These are phyloP conservation scores for Brevimyrus niger DNA, from an alignment of 2,113 vertebrate species.

Conservation along the genomic window DNA sequence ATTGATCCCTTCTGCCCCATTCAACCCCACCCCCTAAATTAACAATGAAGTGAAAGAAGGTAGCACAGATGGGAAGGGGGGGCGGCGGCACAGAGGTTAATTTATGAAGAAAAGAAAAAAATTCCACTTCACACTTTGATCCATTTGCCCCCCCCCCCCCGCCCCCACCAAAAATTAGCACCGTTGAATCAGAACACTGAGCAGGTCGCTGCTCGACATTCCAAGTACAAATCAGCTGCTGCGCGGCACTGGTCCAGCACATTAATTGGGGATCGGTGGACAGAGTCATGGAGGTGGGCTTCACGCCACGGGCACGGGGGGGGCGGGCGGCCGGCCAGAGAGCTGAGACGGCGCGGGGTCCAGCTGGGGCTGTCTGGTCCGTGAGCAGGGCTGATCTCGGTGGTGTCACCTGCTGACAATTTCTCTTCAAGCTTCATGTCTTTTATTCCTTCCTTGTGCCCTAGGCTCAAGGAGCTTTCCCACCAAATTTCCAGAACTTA, in stretches of 20 bases:
- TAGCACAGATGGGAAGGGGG: conserved; percentile 12
- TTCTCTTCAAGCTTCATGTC: not conserved
- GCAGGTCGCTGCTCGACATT: conserved; percentile 39
- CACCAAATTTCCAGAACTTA: not conserved
- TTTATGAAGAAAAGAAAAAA: conserved; percentile 31
- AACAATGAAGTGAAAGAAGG: conserved; percentile 21
- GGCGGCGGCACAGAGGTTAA: conserved; percentile 34
- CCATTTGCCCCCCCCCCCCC: conserved; percentile 35
- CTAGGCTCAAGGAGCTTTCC: not conserved
- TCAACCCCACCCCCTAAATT: conserved; percentile 28
- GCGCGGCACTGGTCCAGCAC: conserved; percentile 25
- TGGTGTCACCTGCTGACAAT: not conserved
- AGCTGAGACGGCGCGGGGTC: not conserved
- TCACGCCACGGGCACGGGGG: not conserved
- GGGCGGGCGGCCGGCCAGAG: not conserved
- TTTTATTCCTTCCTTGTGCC: not conserved
- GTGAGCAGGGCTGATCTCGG: not conserved
- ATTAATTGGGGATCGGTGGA: conserved; percentile 38
- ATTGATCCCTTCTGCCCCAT: conserved; percentile 35
- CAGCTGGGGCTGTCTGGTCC: not conserved
- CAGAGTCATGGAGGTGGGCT: conserved; percentile 13
- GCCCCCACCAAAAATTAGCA: conserved; percentile 32
- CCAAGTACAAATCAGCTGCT: conserved; percentile 50
- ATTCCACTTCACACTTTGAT: conserved; percentile 44
- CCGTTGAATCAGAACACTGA: conserved; percentile 34